phyloP scores from a whole-genome alignment of 1,140 invertebrate species.

The Leptopilina boulardi region DNA sequence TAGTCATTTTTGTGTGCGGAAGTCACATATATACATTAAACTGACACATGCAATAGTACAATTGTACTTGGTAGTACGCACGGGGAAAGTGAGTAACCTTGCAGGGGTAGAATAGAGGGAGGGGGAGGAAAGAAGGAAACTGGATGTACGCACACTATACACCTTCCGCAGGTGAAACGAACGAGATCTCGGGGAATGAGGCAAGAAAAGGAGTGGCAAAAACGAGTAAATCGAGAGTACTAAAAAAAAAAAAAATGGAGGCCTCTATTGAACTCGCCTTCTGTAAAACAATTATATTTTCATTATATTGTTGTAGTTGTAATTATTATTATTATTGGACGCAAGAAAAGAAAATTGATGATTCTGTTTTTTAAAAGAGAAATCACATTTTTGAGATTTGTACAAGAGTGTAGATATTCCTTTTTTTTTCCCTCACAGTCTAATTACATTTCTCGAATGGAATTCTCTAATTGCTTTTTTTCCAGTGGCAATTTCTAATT shows the following conservation, averaged over 20 bases:
- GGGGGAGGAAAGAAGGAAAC: neutral
- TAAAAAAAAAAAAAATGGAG: neutral
- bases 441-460: too few relatives aligned
- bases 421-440: too few relatives aligned
- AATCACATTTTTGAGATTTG: too few relatives aligned
- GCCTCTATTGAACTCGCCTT: neutral
- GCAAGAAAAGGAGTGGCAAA: neutral
- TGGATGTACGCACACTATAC: slow-evolving; percentile 13
- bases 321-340: too few relatives aligned
- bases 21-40: slow-evolving; percentile 35
- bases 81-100: slow-evolving; percentile 64
- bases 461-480: too few relatives aligned
- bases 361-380: too few relatives aligned
- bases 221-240: neutral
- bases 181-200: neutral
- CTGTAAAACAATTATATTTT: neutral
- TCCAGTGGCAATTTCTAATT: too few relatives aligned
- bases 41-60: neutral
- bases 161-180: slow-evolving; percentile 26
- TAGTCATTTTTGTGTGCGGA: slow-evolving; percentile 37
- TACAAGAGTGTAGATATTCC: too few relatives aligned
- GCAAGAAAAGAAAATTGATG: too few relatives aligned
- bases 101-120: slow-evolving; percentile 26
- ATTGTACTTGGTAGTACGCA: slow-evolving; percentile 43
- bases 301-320: too few relatives aligned